Evolutionary conservation across 23 tunicate genomes (phyloP), one percentile per base, ranked within the genome.

Genomic region (Botrylloides violaceus): DNA sequence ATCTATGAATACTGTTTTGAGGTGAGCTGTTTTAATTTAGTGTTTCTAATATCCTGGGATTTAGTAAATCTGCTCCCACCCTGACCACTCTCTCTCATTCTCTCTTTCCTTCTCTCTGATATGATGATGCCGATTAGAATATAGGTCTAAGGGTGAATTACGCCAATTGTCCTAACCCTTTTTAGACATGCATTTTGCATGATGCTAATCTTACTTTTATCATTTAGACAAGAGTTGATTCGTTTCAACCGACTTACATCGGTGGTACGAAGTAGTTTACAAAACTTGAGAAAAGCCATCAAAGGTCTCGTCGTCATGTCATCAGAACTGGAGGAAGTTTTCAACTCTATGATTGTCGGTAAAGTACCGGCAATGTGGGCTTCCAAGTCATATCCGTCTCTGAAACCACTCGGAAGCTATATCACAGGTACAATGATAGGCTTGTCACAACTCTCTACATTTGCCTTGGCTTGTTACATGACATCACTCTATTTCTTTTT

Each of bases 311-410:
- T 92, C 30, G 98, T 92, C 65, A 92, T 92, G 98, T 75, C 82
- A 37, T 80, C 87, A 19, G 98, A 92, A 36, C 86, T 92, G 1
- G 98, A 92, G 55, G 98, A 92, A 58, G 98, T 92, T 48, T 92
- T 92, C 58, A 80, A 79, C 23, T 92, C 98, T 27, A 92, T 92
- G 98, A 80, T 85, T 76, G 64, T 82, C 22, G 98, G 92, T 6
- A 84, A 85, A 77, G 92, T 92, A n/a, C 98, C 98, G 24, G 81
- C 80, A 0, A 84, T 84, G 92, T 92, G 98, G 98, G 87, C 98
- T 0, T 71, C 92, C 47, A 84, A 84, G 66, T 84, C 92, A 0
- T 92, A 92, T 76, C 98, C 98, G 3, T 84, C 93, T 0, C 80
- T 92, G 32, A 92, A 92, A 50, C 92, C 92, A 55, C 65, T 92